Base-by-base conservation (phyloP, 2,888 invertebrate genomes). In the Scaptomyza tumidula region DNA sequence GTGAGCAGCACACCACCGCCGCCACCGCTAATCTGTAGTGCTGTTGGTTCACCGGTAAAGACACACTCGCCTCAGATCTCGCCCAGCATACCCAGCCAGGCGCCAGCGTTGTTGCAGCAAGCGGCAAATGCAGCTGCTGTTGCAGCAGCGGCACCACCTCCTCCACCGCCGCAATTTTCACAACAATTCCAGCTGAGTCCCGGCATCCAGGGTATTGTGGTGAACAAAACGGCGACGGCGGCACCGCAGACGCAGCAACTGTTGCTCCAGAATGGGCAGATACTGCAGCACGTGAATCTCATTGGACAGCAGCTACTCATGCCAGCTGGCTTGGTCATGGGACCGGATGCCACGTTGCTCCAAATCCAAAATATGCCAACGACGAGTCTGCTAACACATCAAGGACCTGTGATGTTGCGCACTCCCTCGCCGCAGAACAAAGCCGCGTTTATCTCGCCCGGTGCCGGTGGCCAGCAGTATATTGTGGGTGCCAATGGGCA, bases 261-360 rank as follows among this genome's bases (percentile, higher is more conserved):
- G 48, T 71, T 92, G 45, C 89, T 92, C 16, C 92, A 92, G 73
- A 92, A 92, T 58, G 92, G 92, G 0, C 95, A 96, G 89, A 96
- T 96, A 90, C 92, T 97, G 45, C 97, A 97, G 90, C 97, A 97
- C 0, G 96, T 97, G 35, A 97, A 97, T 92, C 92, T 97, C 71
- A 94, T 96, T 66, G 96, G 96, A 59, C 97, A 97, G 89, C 97
- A 97, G 88, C 95, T 97, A 81, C 95, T 97, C 56, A 95, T 97
- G 60, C 97, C 97, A 11, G 96, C 97, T 76, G 96, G 97, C 0
- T 95, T 97, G 95, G 95, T 97, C 0, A 96, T 97, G 96, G 95
- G 96, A 0, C 95, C 96, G 0, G 95, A 95, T 31, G 95, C 96
- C 0, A 96, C 96, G 0, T 93, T 97, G 48, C 86, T 95, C 43